Percentiles rank a stretch among this genome's conserved stretches.
Evolutionary conservation across 2,113 vertebrate species (phyloP).

Genomic region (Prionailurus viverrinus): DNA sequence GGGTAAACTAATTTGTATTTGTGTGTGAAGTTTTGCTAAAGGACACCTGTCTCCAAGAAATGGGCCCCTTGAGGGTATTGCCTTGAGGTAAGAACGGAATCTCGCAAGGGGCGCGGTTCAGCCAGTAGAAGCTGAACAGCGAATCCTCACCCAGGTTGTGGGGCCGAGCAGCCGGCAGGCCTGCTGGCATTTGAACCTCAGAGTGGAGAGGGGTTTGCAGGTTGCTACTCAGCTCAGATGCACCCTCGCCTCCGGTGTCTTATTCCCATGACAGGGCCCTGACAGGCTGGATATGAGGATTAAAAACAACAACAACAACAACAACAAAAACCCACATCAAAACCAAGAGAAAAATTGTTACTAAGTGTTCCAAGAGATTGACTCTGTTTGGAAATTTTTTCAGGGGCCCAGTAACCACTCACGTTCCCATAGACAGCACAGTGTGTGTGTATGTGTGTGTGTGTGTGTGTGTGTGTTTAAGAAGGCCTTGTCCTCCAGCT

Average conservation of each 20-base stretch:
- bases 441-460: background rate
- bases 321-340: background rate
- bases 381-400: constrained; percentile 4
- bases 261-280: background rate
- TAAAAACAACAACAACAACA: background rate
- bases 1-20: background rate
- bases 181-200: constrained; percentile 64
- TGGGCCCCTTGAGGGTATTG: too few relatives aligned
- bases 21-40: constrained; percentile 3
- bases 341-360: constrained; percentile 44
- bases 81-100: background rate
- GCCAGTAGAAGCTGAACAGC: background rate
- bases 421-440: background rate
- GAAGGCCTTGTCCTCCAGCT: background rate
- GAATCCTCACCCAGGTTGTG: background rate
- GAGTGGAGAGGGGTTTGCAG: background rate
- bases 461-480: background rate
- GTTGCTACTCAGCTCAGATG: background rate
- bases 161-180: background rate
- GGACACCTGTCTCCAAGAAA: background rate
- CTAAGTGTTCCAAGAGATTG: background rate
- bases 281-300: background rate
- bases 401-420: background rate
- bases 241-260: background rate
- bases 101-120: background rate